Percentiles rank a stretch among this genome's conserved stretches.
Evolutionary conservation across 2,797 vertebrate genomes (phyloP).

Genomic region (Microchirus variegatus): DNA sequence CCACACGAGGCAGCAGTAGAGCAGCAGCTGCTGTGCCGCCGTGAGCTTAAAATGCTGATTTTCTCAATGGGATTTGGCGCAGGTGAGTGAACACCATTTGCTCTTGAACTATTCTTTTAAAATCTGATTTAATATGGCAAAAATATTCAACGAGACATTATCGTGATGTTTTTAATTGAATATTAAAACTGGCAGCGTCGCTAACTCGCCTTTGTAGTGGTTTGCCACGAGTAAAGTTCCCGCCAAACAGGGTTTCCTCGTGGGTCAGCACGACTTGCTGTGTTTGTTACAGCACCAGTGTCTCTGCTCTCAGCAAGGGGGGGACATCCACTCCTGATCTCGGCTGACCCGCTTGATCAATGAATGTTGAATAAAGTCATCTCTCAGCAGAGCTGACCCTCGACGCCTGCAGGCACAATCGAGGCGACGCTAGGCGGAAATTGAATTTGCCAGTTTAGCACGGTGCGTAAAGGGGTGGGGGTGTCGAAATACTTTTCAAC

Average conservation of each 20-base stretch:
- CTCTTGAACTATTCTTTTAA: too few species aligned
- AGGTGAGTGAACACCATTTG: too few species aligned
- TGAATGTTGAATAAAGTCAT: conserved; percentile 76
- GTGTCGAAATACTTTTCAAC: too few species aligned
- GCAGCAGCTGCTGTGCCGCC: too few species aligned
- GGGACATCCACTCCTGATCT: conserved; percentile 64
- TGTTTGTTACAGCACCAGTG: conserved; percentile 59
- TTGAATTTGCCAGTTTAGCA: conserved; percentile 55
- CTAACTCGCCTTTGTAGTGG: too few species aligned
- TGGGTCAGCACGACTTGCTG: conserved; percentile 35
- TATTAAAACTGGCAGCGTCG: too few species aligned
- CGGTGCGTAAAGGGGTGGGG: conserved; percentile 10
- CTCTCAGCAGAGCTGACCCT: conserved; percentile 63
- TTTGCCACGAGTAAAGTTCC: neutral
- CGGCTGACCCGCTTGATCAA: conserved; percentile 67
- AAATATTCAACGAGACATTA: too few species aligned
- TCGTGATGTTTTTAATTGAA: too few species aligned
- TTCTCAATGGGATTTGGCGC: too few species aligned
- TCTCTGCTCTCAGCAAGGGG: conserved; percentile 42
- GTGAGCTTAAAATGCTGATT: too few species aligned
- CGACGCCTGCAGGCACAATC: conserved; percentile 66
- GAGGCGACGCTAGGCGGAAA: conserved; percentile 47
- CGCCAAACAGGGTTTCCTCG: neutral
- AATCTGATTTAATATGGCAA: too few species aligned
- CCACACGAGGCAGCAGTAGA: too few species aligned